Percentiles rank a stretch among this genome's conserved stretches.
phyloP scores from a whole-genome alignment of 2,888 invertebrate genomes.

The Caenorhabditis sp. region DNA sequence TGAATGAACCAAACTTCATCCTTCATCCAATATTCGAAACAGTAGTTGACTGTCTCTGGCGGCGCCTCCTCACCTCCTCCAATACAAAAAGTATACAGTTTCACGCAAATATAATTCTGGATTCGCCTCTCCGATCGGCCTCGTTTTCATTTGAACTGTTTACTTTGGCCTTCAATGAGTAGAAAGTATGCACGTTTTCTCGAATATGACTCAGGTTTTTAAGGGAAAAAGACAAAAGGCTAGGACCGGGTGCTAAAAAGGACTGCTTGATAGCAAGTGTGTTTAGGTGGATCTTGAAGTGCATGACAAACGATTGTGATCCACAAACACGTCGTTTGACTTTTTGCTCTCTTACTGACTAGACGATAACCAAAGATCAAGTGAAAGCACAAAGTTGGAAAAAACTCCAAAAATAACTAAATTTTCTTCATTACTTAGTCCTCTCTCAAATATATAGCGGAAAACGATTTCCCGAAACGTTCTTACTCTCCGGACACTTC shows the following conservation, averaged over 20 bases:
- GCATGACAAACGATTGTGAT: constrained; percentile 22
- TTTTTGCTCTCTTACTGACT: constrained; percentile 15
- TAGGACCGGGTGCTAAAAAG: constrained; percentile 2
- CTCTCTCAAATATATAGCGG: too few relatives aligned
- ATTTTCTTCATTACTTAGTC: neutral
- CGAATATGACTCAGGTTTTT: neutral
- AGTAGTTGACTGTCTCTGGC: constrained; percentile 4
- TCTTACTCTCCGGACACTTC: constrained; percentile 36
- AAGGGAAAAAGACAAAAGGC: neutral
- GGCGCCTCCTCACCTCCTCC: constrained; percentile 2
- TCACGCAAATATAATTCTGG: constrained; percentile 55
- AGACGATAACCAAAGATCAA: neutral
- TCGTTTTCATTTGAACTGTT: constrained; percentile 46
- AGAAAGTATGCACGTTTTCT: constrained; percentile 18
- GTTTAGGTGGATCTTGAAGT: constrained; percentile 21
- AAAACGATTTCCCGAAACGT: too few relatives aligned
- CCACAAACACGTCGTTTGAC: constrained; percentile 28
- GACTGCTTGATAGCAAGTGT: neutral
- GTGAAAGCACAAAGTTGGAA: too few relatives aligned
- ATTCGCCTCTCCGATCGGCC: constrained; percentile 33
- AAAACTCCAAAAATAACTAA: neutral
- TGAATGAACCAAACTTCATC: too few relatives aligned
- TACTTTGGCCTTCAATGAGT: constrained; percentile 15
- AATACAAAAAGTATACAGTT: constrained; percentile 57
- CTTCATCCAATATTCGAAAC: neutral